Base-by-base conservation (phyloP, 2,113 vertebrate species). In the Periophthalmus modestus region DNA sequence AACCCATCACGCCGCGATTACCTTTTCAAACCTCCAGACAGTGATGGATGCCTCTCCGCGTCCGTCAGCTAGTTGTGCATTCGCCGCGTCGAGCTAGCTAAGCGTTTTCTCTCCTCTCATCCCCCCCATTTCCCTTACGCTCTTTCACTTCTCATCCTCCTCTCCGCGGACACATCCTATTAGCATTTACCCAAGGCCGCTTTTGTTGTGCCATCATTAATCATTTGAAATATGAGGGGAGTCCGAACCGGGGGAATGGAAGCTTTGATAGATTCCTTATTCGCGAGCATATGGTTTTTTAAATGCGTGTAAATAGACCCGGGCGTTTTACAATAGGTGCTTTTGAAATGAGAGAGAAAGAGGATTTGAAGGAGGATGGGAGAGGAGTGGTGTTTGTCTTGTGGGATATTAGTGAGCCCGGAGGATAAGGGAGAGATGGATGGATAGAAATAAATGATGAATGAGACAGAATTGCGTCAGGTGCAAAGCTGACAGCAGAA, bases 131-230 rank as follows among this genome's bases (percentile, higher is more conserved):
- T 18, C 16, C 52, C 3, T 62, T 67, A 12, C 6, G 48, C 48
- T 52, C 48, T 52, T 52, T 52, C 82, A 83, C 82, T 84, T 85
- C 82, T 81, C 83, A 85, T 87, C 88, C 78, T 87, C 75, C 81
- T 88, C 91, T 90, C 89, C 39, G 61, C 86, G 88, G 89, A 91
- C 83, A 75, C 77, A 87, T 91, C 89, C 86, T 88, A 92, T 93
- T 91, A 92, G 89, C 87, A 90, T 91, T 90, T 91, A 90, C 89
- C 89, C 85, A 78, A 89, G 87, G 87, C 85, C 86, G 78, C 81
- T 84, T 90, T 91, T 91, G 90, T 92, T 92, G 90, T 81, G 87
- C 86, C 81, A 80, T 90, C 89, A 90, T 93, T 90, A 92, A 93
- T 93, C 90, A 93, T 91, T 87, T 87, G 87, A 91, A 88, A 91